phyloP scores from a whole-genome alignment of 2,797 vertebrate genomes.

The Odontamblyopus lacepedii region DNA sequence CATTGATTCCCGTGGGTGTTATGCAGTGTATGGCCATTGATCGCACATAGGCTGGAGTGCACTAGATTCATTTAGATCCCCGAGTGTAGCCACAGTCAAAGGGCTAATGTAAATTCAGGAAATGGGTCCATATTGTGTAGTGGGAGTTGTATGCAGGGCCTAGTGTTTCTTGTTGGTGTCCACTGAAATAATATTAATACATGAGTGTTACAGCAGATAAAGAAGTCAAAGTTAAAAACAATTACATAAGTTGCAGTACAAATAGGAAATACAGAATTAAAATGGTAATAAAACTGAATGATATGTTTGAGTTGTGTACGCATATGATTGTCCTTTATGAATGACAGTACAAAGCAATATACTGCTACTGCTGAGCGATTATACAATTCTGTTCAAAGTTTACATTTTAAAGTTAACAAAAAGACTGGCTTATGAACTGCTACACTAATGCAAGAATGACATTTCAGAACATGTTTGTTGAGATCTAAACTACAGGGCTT shows the following conservation, averaged over 20 bases:
- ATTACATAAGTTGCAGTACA: no score
- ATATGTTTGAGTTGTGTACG: background rate
- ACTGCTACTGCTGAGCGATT: no score
- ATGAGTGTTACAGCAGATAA: no score
- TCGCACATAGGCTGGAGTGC: constrained; percentile 47
- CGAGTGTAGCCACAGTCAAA: constrained; percentile 36
- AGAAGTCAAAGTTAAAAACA: no score
- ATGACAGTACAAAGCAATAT: background rate
- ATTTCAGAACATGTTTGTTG: no score
- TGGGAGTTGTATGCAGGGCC: constrained; percentile 21
- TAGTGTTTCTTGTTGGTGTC: constrained; percentile 16
- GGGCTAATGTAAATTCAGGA: constrained; percentile 26
- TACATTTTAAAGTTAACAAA: no score
- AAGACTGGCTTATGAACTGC: no score
- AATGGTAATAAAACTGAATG: background rate
- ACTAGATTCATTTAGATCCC: constrained; percentile 22
- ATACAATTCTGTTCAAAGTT: no score
- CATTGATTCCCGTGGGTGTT: constrained; percentile 62
- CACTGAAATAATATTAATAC: no score
- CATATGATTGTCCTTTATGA: background rate
- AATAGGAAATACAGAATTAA: no score
- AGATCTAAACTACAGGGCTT: no score
- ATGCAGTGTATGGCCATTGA: constrained; percentile 62
- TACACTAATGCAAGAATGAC: no score
- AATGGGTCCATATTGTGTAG: constrained; percentile 24